phyloP scores from a whole-genome alignment of 2,888 invertebrate species.

The Heterodera filipjevi region DNA sequence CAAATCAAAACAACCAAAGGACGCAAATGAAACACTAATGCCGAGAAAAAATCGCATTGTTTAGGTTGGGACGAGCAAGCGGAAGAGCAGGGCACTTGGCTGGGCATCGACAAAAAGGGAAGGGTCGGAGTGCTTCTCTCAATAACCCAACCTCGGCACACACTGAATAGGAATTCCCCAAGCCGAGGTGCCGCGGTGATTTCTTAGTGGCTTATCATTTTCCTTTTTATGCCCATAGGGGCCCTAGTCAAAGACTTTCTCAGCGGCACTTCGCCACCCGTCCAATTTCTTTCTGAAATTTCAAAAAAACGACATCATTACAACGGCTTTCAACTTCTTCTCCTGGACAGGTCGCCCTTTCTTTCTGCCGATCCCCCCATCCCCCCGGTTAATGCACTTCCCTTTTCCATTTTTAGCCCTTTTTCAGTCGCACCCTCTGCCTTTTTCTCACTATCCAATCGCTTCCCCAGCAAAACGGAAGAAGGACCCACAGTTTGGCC shows the following conservation, averaged over 20 bases:
- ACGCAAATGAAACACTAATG: too few relatives aligned
- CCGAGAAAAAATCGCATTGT: too few relatives aligned
- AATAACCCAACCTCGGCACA: conserved; percentile 46
- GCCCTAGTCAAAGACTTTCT: conserved; percentile 46
- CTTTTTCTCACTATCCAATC: conserved; percentile 48
- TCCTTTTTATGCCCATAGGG: conserved; percentile 32
- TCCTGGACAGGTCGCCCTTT: conserved; percentile 44
- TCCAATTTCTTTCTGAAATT: conserved; percentile 40
- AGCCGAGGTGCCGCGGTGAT: conserved; percentile 46
- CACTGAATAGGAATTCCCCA: conserved; percentile 41
- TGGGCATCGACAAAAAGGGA: conserved; percentile 50
- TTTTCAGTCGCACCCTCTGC: conserved; percentile 33
- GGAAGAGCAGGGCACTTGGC: conserved; percentile 57
- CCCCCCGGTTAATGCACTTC: too few relatives aligned
- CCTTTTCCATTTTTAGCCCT: not conserved
- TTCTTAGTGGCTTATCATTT: not conserved
- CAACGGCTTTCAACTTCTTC: conserved; percentile 58
- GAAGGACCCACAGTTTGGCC: conserved; percentile 40
- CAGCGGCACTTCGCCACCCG: conserved; percentile 19
- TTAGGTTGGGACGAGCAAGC: conserved; percentile 56
- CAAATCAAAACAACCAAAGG: too few relatives aligned
- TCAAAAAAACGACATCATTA: conserved; percentile 39
- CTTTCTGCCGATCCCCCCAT: not conserved
- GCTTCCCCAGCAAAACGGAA: conserved; percentile 34
- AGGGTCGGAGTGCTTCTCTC: conserved; percentile 51